Evolutionary conservation across 2,113 vertebrate species (phyloP).

Genomic region (Trochalopteron elliotii): DNA sequence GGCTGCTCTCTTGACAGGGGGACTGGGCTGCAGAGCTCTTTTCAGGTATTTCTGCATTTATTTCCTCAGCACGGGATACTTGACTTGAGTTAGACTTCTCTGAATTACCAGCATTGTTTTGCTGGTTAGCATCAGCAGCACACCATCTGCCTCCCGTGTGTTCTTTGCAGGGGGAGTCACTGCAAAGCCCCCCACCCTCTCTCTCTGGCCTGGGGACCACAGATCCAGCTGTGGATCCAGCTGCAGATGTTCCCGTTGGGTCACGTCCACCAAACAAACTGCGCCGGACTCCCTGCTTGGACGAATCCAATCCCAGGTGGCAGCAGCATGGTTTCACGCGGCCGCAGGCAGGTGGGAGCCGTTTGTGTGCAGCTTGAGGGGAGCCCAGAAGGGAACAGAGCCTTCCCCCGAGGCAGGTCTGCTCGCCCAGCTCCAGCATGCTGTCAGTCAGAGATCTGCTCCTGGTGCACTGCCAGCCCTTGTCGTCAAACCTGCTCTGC

Average conservation of each 20-base stretch:
- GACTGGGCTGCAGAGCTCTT: not conserved
- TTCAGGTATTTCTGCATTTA: not conserved
- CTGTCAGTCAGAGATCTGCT: constrained; percentile 12
- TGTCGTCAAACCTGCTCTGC: not conserved
- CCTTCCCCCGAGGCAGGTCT: not conserved
- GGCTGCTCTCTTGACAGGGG: not conserved
- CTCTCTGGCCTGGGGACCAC: not conserved
- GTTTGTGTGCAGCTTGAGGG: not conserved
- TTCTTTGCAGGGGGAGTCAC: not conserved
- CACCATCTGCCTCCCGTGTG: not conserved
- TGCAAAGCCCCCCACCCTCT: not conserved
- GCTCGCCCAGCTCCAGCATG: constrained; percentile 4
- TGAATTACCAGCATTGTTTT: not conserved
- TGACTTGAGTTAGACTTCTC: not conserved
- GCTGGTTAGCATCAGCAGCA: not conserved
- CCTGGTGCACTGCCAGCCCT: not conserved
- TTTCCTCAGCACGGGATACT: not conserved
- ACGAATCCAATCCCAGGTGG: not conserved
- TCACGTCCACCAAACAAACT: not conserved
- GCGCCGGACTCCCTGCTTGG: not conserved
- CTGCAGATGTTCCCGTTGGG: not conserved
- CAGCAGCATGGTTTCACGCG: not conserved
- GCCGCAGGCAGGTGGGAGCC: not conserved
- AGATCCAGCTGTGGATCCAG: not conserved
- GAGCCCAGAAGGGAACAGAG: not conserved